A percentile compares a stretch with the other conserved stretches of the same genome.
These are phyloP conservation scores for Hippolais icterina DNA, from an alignment of 2,113 vertebrate species.

Conservation along the genomic window DNA sequence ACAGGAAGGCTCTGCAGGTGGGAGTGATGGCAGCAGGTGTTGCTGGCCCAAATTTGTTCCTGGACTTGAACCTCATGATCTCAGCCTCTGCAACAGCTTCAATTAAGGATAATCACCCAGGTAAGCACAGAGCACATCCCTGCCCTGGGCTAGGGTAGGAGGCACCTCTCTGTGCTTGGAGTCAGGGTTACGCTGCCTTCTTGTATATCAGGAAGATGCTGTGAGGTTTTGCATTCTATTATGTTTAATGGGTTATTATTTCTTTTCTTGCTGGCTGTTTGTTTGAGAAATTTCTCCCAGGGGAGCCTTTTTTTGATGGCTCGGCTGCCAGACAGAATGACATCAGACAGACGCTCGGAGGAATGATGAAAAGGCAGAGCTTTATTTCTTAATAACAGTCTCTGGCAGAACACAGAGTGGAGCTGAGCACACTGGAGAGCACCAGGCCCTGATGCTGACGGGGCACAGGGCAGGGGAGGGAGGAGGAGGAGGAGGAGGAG, in stretches of 20 bases:
- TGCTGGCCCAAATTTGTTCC: not conserved
- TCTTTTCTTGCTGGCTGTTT: conserved; percentile 28
- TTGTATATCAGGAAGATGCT: not conserved
- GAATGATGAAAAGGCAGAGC: conserved; percentile 41
- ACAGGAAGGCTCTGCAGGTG: not conserved
- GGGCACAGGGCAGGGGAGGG: not conserved
- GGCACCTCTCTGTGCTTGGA: not conserved
- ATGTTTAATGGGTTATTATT: conserved; percentile 46
- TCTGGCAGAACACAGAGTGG: not conserved
- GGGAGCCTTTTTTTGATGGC: conserved; percentile 2
- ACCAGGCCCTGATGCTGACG: not conserved
- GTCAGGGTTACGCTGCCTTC: not conserved
- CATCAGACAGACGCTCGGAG: conserved; percentile 46
- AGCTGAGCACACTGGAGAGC: not conserved
- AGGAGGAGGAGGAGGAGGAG: not conserved
- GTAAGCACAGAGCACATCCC: not conserved
- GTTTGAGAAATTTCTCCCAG: conserved; percentile 54
- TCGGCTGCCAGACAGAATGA: conserved; percentile 51
- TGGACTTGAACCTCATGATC: not conserved
- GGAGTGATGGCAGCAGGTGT: not conserved
- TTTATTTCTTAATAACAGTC: conserved; percentile 29
- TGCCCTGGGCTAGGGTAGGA: not conserved
- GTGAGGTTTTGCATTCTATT: not conserved
- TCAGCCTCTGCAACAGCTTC: not conserved
- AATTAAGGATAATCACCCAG: not conserved